Percentiles rank a stretch among this genome's conserved stretches.
Conservation (phyloP, 1,140 invertebrate species). For the Ostrea edulis region DNA sequence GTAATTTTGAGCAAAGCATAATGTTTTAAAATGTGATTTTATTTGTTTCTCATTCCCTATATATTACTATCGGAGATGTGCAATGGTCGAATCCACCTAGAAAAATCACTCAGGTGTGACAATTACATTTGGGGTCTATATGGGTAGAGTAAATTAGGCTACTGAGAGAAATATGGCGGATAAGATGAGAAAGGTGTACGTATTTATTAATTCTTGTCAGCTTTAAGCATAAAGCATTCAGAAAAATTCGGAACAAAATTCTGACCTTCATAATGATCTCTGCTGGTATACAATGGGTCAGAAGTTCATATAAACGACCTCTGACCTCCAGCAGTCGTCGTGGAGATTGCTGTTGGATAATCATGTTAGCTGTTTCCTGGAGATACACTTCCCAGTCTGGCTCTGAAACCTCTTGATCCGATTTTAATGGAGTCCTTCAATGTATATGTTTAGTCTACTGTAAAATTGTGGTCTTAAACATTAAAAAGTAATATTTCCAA, state of each 20-base stretch:
- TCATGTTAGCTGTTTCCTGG: conserved; percentile 91
- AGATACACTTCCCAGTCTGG: conserved; percentile 97
- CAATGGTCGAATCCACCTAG: too few relatives aligned
- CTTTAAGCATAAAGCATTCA: too few relatives aligned
- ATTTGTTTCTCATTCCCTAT: too few relatives aligned
- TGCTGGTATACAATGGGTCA: conserved; percentile 95
- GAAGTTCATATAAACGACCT: conserved; percentile 93
- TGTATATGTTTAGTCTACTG: background rate
- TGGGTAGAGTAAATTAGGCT: too few relatives aligned
- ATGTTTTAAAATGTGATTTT: too few relatives aligned
- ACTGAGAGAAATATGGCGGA: too few relatives aligned
- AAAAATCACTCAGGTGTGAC: too few relatives aligned
- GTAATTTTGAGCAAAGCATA: too few relatives aligned
- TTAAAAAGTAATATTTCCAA: background rate
- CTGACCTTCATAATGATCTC: conserved; percentile 93
- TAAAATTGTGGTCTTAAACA: background rate
- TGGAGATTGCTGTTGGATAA: conserved; percentile 93
- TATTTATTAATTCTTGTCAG: too few relatives aligned
- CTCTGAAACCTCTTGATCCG: conserved; percentile 89
- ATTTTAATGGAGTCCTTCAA: conserved; percentile 87
- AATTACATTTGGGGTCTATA: too few relatives aligned
- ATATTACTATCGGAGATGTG: too few relatives aligned
- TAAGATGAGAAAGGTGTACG: too few relatives aligned
- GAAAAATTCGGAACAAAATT: background rate
- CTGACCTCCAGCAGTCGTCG: conserved; percentile 91